A percentile compares a stretch with the other conserved stretches of the same genome.
Conservation (phyloP, 2,888 invertebrate species). For the Hedya salicella region DNA sequence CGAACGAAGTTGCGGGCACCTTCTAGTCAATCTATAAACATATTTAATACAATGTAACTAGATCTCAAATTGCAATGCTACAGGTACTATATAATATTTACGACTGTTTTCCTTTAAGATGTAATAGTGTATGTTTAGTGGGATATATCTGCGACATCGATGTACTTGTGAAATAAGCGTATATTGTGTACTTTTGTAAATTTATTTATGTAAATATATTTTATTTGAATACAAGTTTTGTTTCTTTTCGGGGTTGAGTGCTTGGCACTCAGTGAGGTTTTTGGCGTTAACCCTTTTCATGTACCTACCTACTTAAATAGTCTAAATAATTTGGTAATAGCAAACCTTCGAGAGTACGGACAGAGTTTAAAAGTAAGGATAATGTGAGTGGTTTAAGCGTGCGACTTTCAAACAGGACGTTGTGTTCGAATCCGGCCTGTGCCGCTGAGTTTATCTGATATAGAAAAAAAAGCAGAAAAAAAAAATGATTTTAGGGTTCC, state of each 20-base stretch:
- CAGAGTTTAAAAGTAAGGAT: too few relatives aligned
- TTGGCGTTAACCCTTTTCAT: background rate
- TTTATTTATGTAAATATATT: slow-evolving; percentile 36
- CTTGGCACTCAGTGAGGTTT: too few relatives aligned
- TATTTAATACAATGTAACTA: slow-evolving; percentile 9
- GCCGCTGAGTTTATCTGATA: too few relatives aligned
- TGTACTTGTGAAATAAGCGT: background rate
- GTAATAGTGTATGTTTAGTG: slow-evolving; percentile 5
- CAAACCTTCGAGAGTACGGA: too few relatives aligned
- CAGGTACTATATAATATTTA: slow-evolving; percentile 19
- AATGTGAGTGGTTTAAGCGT: too few relatives aligned
- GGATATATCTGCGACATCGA: background rate
- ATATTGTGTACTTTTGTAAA: slow-evolving; percentile 17
- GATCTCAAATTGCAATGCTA: slow-evolving; percentile 26
- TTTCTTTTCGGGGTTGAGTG: background rate
- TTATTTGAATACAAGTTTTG: background rate
- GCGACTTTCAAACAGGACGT: too few relatives aligned
- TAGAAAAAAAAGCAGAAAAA: too few relatives aligned
- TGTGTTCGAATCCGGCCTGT: too few relatives aligned
- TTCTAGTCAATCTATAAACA: background rate
- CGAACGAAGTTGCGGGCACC: too few relatives aligned
- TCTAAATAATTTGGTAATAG: too few relatives aligned
- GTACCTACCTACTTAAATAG: background rate
- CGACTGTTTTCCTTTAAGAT: slow-evolving; percentile 4
- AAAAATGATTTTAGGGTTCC: too few relatives aligned